Base-by-base conservation (phyloP, 2,797 vertebrate genomes). In the Menidia menidia region DNA sequence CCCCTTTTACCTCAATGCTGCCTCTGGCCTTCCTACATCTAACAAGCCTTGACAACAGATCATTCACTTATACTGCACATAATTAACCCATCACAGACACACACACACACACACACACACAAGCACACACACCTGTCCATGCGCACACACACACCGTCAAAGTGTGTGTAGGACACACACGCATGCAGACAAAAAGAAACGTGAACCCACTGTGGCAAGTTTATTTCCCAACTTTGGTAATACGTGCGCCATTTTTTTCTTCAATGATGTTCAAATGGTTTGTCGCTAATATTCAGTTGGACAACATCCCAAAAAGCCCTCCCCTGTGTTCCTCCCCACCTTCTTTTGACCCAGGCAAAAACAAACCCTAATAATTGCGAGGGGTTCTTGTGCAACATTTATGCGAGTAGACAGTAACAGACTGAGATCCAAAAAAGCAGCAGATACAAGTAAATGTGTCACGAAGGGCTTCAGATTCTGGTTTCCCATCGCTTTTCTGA, bases 61-160 rank as follows among this genome's bases (percentile, higher is more conserved):
- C 89, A 92, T 89, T 94, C 88, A 91, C 87, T 90, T 93, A 89
- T 89, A 90, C 88, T 90, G 83, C 86, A 87, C 87, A 90, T 94
- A 93, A 94, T 94, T 92, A 94, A 93, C 91, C 88, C 88, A 88
- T 92, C 91, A 92, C 90, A 89, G 85, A 93, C 89, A 73, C 71
- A 58, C 81, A 33, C 63, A 64, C 73, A 58, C 81, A 33, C 63
- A 64, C 73, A 66, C 60, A 59, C 68, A 52, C 41, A 43, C 57
- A n/a, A 50, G 31, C 52, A 54, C 60, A 68, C 33, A 56, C 62
- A 57, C 60, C 15, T 59, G 50, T 62, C 30, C 13, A 3, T 39
- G 18, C 50, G 45, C 13, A 57, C 48, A 68, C 25, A 70, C 42
- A 55, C 2, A 71, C 57, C 51, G 61, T 47, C 53, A 69, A 64